phyloP scores from a whole-genome alignment of 2,888 invertebrate genomes.

The Caenorhabditis imperialis region DNA sequence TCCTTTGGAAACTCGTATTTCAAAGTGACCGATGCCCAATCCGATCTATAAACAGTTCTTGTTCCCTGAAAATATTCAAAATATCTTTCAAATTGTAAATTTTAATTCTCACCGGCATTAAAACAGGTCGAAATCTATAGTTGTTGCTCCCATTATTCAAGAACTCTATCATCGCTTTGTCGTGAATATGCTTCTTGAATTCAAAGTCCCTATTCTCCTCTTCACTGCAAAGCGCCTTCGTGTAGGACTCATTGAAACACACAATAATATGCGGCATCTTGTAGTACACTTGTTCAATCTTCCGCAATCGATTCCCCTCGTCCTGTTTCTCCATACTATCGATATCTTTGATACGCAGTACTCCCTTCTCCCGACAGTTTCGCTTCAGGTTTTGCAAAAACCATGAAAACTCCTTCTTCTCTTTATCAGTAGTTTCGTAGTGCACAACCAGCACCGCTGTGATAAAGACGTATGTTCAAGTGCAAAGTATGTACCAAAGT shows the following conservation, averaged over 20 bases:
- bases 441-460: conserved; percentile 44
- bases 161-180: conserved; percentile 27
- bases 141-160: conserved; percentile 29
- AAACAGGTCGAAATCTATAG: conserved; percentile 38
- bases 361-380: conserved; percentile 6
- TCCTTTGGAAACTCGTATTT: conserved; percentile 38
- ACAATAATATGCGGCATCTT: conserved; percentile 44
- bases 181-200: conserved; percentile 21
- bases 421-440: conserved; percentile 26
- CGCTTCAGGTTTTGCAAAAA: conserved; percentile 39
- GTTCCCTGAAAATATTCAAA: conserved; percentile 14
- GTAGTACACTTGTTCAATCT: conserved; percentile 21
- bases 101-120: conserved; percentile 40
- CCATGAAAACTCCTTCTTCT: conserved; percentile 40
- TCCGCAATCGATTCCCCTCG: conserved; percentile 27
- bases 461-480: too few relatives aligned
- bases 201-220: not conserved
- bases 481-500: not conserved
- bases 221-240: not conserved
- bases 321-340: conserved; percentile 24
- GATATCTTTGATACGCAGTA: conserved; percentile 19
- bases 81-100: not conserved
- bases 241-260: conserved; percentile 38
- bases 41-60: not conserved
- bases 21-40: conserved; percentile 43